Base-by-base conservation (phyloP, 2,113 vertebrate genomes). In the Procavia capensis region DNA sequence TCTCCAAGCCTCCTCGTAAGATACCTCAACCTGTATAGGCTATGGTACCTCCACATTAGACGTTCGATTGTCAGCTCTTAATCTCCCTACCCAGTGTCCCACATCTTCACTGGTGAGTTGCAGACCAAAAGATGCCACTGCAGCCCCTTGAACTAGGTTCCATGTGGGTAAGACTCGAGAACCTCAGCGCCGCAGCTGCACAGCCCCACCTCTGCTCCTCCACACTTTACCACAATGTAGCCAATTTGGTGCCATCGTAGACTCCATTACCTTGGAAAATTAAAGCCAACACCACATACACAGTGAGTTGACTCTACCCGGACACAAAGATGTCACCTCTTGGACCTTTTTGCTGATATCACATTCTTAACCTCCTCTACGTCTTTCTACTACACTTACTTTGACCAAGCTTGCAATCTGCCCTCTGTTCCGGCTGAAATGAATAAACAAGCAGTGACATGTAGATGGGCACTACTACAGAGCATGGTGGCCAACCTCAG, bases 51-150 rank as follows among this genome's bases (percentile, higher is more conserved):
- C 61, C 59, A 41, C 11, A 80, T 78, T 1, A 84, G 19, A 20
- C 85, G 72, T 31, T 61, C 43, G 72, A 72, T 79, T 86, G 63
- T 81, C 68, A 29, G 57, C 54, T 86, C 20, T 75, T 82, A 36
- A 36, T 83, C n/a, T 91, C 36, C 29, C 11, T n/a, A 45, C 6
- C 10, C 22, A 54, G 63, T 27, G 9, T 43, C 11, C 43, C 45
- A 88, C 3, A 54, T 80, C 27, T 78, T 81, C 78, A 24, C 24
- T 34, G n/a, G 34, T 47, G 29, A 64, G 61, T 36, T 19, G 29
- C 6, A 91, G 61, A 22, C 31, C 74, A 27, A 85, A 50, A 84
- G 9, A 83, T 54, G 10, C 39, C 68, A 45, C 31, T 72, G 10
- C 2, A 45, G 72, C 66, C 2, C 13, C 34, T 27, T 8, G 1